phyloP scores from a whole-genome alignment of 2,888 invertebrate species.

The Caenorhabditis afra region DNA sequence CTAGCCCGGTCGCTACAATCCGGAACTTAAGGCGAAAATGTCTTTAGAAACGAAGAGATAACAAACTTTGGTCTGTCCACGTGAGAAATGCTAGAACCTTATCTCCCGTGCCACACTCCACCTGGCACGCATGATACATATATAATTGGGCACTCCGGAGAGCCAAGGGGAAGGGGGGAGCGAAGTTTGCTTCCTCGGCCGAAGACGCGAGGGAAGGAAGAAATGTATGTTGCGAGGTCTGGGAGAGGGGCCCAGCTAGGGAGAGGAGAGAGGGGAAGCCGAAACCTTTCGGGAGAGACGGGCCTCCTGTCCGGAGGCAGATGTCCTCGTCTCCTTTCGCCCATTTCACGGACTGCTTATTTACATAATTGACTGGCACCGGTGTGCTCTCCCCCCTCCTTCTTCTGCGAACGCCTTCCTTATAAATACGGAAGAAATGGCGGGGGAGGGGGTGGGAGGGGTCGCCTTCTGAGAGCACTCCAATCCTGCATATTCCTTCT shows the following conservation, averaged over 20 bases:
- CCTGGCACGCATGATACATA: conserved; percentile 35
- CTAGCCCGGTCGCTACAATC: neutral
- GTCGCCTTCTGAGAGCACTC: neutral
- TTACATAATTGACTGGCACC: conserved; percentile 45
- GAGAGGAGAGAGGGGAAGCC: too few species aligned
- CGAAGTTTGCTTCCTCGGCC: too few species aligned
- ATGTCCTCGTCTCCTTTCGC: conserved; percentile 29
- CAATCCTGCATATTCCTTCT: too few species aligned
- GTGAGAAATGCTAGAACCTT: neutral
- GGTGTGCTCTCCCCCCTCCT: conserved; percentile 7
- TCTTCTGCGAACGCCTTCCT: conserved; percentile 30
- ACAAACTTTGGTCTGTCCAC: conserved; percentile 20
- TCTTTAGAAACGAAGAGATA: neutral
- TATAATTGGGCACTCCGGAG: conserved; percentile 18
- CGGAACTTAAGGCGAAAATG: too few species aligned
- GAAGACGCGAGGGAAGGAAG: too few species aligned
- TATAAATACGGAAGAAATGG: conserved; percentile 35
- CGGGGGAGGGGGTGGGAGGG: neutral
- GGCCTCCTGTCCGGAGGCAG: conserved; percentile 36
- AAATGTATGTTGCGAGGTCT: too few species aligned
- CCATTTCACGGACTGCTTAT: conserved; percentile 41
- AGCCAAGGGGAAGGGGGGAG: too few species aligned
- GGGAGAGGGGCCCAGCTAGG: too few species aligned
- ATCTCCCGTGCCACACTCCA: conserved; percentile 10
- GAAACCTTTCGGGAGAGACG: neutral